phyloP scores from a whole-genome alignment of 2,888 invertebrate species.

The Leucophenga montana region DNA sequence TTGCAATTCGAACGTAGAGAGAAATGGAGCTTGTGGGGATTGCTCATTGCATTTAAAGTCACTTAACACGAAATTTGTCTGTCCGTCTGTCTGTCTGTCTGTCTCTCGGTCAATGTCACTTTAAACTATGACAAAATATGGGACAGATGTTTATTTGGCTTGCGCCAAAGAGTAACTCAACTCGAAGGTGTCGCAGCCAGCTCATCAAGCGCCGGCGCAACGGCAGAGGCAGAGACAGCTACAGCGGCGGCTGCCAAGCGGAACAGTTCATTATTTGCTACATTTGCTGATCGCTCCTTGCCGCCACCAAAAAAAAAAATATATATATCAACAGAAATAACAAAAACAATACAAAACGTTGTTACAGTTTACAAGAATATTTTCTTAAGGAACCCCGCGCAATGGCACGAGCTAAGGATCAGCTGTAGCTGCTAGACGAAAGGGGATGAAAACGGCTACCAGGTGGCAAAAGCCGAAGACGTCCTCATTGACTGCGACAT shows the following conservation, averaged over 20 bases:
- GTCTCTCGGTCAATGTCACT: conserved; percentile 45
- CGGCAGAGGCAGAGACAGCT: conserved; percentile 50
- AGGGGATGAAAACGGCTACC: conserved; percentile 60
- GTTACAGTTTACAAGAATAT: conserved; percentile 50
- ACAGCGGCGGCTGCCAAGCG: conserved; percentile 52
- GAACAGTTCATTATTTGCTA: conserved; percentile 57
- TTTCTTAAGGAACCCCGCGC: conserved; percentile 58
- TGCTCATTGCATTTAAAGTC: conserved; percentile 31
- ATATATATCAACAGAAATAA: too few species aligned
- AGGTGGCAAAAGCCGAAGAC: conserved; percentile 49
- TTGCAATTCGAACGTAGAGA: neutral
- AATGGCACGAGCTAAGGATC: conserved; percentile 64
- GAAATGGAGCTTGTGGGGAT: conserved; percentile 31
- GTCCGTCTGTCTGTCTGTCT: conserved; percentile 36
- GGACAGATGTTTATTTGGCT: conserved; percentile 65
- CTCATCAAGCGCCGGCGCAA: conserved; percentile 35
- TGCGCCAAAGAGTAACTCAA: conserved; percentile 55
- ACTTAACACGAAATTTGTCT: conserved; percentile 63
- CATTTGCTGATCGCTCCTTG: conserved; percentile 46
- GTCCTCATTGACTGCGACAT: neutral
- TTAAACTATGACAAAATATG: conserved; percentile 62
- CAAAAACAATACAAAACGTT: conserved; percentile 27
- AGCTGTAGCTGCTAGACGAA: conserved; percentile 52
- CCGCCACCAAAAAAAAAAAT: too few species aligned
- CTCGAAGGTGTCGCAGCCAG: conserved; percentile 60